These are phyloP conservation scores for Poeciliopsis infans DNA, from an alignment of 2,797 vertebrate genomes.

Conservation along the genomic window DNA sequence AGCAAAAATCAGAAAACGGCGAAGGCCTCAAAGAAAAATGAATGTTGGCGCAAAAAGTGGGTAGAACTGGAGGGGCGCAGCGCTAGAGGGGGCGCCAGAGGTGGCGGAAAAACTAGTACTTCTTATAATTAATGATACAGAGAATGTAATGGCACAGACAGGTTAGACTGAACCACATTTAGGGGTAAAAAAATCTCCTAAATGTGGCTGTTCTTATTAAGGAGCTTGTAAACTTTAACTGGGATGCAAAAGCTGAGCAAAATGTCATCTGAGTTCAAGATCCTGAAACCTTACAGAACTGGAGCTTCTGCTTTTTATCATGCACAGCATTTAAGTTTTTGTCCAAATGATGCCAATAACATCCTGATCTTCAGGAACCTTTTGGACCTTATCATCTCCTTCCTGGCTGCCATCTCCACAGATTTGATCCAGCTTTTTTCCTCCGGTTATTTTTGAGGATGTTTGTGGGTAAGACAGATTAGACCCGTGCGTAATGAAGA, in stretches of 20 bases:
- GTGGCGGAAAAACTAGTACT: too few species aligned
- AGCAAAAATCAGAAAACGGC: not conserved
- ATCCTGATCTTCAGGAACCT: slow-evolving; percentile 8
- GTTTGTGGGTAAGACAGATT: not conserved
- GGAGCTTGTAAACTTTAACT: not conserved
- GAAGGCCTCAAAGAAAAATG: not conserved
- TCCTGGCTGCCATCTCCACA: not conserved
- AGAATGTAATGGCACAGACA: not conserved
- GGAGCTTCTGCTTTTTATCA: not conserved
- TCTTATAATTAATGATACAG: too few species aligned
- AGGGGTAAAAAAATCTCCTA: not conserved
- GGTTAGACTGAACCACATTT: too few species aligned
- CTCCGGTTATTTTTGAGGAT: too few species aligned
- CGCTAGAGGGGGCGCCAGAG: too few species aligned
- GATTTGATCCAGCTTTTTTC: not conserved
- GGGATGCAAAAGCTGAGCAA: slow-evolving; percentile 5
- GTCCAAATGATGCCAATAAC: not conserved
- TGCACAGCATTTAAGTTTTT: not conserved
- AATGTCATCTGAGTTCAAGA: not conserved
- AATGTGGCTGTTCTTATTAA: not conserved
- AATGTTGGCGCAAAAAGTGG: too few species aligned
- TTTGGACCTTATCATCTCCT: slow-evolving; percentile 12
- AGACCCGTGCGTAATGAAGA: slow-evolving; percentile 57
- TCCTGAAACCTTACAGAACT: not conserved
- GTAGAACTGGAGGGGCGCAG: too few species aligned